Evolutionary conservation across 2,888 invertebrate species (phyloP).

Genomic region (Drosophila algonquin): DNA sequence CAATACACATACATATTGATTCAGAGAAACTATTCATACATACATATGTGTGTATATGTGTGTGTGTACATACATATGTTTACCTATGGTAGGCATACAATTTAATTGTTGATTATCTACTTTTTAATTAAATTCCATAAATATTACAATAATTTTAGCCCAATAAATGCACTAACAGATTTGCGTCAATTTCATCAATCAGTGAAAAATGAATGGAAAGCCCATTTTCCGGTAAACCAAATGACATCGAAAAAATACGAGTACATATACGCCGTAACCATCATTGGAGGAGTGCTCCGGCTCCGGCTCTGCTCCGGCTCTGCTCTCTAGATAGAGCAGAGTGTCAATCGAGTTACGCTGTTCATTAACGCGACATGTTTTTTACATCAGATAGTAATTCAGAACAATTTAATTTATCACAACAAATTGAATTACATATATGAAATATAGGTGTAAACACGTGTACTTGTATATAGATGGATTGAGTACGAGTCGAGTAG

Average conservation of each 20-base stretch:
- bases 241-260: constrained; percentile 28
- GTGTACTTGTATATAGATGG: constrained; percentile 12
- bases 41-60: constrained; percentile 24
- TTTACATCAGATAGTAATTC: constrained; percentile 38
- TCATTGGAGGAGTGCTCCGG: constrained; percentile 14
- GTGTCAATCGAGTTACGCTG: constrained; percentile 49
- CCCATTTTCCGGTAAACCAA: constrained; percentile 22
- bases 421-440: constrained; percentile 57
- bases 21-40: constrained; percentile 28
- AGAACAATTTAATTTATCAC: constrained; percentile 65
- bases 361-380: constrained; percentile 39
- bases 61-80: constrained; percentile 41
- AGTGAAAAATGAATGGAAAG: constrained; percentile 17
- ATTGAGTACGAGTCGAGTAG: neutral
- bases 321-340: neutral
- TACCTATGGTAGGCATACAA: constrained; percentile 72
- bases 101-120: constrained; percentile 72
- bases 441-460: constrained; percentile 18
- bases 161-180: constrained; percentile 41
- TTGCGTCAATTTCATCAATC: constrained; percentile 17
- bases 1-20: constrained; percentile 12
- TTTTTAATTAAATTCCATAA: constrained; percentile 58
- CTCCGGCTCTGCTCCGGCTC: neutral
- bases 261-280: neutral
- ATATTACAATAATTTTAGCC: constrained; percentile 36